phyloP scores from a whole-genome alignment of 30 jellyfish, hydroid and myxozoan genomes.

The Aurelia sp. region DNA sequence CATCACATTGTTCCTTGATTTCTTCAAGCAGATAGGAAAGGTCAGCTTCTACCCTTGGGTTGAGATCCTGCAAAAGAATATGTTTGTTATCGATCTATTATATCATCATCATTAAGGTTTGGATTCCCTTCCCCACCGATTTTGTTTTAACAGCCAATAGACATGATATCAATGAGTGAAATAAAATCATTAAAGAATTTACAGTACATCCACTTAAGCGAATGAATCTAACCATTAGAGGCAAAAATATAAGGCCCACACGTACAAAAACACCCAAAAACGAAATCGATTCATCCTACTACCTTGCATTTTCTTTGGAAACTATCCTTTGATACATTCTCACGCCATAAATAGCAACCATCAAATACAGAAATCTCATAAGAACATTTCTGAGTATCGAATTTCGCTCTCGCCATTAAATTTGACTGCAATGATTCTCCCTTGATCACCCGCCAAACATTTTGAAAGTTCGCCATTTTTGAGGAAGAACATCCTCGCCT shows the following conservation, averaged over 20 bases:
- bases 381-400: slow-evolving; percentile 4
- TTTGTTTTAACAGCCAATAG: too few relatives aligned
- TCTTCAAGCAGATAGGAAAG: slow-evolving; percentile 22
- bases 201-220: not conserved
- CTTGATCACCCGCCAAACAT: too few relatives aligned
- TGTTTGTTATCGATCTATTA: too few relatives aligned
- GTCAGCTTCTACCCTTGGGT: slow-evolving; percentile 72
- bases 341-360: slow-evolving; percentile 57
- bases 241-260: too few relatives aligned
- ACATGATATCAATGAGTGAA: not conserved
- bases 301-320: slow-evolving; percentile 54
- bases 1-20: slow-evolving; percentile 42
- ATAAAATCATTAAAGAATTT: not conserved
- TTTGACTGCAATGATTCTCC: not conserved
- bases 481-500: too few relatives aligned
- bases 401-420: slow-evolving; percentile 19
- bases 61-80: slow-evolving; percentile 32
- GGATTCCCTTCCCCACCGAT: too few relatives aligned
- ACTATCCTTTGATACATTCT: slow-evolving; percentile 7
- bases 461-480: too few relatives aligned
- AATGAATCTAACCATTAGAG: too few relatives aligned
- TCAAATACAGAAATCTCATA: slow-evolving; percentile 29
- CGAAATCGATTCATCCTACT: not conserved
- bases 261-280: too few relatives aligned
- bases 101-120: not conserved